Percentiles rank a stretch among this genome's conserved stretches.
These are phyloP conservation scores for Oncorhynchus masou DNA, from an alignment of 2,113 vertebrate species.

Conservation along the genomic window DNA sequence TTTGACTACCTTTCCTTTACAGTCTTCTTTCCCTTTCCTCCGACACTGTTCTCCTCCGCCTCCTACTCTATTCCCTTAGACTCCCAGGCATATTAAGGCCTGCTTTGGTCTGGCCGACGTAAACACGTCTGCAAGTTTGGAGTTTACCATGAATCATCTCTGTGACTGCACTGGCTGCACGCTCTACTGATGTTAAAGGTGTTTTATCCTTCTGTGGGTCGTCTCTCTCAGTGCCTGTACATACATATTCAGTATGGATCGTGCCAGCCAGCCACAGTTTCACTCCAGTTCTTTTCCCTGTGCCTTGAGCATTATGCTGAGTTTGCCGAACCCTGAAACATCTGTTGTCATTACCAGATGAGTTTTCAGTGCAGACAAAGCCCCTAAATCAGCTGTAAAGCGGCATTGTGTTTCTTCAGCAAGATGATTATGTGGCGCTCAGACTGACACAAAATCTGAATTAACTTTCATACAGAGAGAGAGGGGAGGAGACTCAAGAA, in stretches of 20 bases:
- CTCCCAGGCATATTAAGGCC: background rate
- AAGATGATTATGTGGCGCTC: background rate
- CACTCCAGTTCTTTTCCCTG: background rate
- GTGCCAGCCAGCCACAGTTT: background rate
- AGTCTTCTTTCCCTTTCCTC: background rate
- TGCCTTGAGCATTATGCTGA: constrained; percentile 1
- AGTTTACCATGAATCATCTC: background rate
- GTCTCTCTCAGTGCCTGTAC: background rate
- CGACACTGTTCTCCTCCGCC: background rate
- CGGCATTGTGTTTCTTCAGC: constrained; percentile 1
- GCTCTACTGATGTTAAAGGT: background rate
- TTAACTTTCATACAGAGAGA: background rate
- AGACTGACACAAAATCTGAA: background rate
- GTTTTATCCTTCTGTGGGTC: background rate
- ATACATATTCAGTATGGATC: background rate
- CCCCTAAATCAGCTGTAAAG: background rate
- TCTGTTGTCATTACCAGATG: background rate
- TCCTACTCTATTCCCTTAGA: background rate
- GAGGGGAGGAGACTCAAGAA: background rate
- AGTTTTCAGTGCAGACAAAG: background rate
- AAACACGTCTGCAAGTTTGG: background rate
- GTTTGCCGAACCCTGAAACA: background rate
- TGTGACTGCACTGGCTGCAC: background rate
- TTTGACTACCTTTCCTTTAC: background rate
- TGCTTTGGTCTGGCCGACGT: background rate